These are phyloP conservation scores for Sciurus vulgaris DNA, from an alignment of 2,797 vertebrate species.

Conservation along the genomic window DNA sequence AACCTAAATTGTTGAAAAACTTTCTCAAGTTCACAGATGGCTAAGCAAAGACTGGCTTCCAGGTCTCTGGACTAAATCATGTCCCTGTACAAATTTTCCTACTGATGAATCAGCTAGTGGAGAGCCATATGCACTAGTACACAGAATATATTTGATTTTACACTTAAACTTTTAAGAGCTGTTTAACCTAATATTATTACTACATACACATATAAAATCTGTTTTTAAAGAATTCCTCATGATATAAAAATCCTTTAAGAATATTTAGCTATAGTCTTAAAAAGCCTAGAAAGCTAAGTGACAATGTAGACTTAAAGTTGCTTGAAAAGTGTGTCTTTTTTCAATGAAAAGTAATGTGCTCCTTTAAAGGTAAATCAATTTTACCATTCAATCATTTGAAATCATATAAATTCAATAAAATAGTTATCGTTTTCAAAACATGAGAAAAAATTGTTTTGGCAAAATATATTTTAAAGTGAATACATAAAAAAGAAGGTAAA, in stretches of 20 bases:
- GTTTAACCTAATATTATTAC: not conserved
- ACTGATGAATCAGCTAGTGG: not conserved
- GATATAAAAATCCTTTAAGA: not conserved
- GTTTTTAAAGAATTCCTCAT: not conserved
- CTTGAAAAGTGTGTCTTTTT: not conserved
- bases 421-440: not conserved
- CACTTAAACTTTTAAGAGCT: not conserved
- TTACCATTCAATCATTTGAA: not conserved
- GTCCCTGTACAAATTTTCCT: not conserved
- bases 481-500: not conserved
- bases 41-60: conserved; percentile 15
- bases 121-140: not conserved
- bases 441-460: not conserved
- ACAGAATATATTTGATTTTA: not conserved
- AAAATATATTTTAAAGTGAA: not conserved
- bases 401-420: conserved; percentile 4
- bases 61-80: not conserved
- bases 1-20: conserved; percentile 17
- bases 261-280: conserved; percentile 1
- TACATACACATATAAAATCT: not conserved
- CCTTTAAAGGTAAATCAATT: not conserved
- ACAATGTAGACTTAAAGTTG: not conserved
- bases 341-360: not conserved
- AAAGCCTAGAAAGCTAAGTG: not conserved
- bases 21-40: conserved; percentile 59